Evolutionary conservation across 1,140 invertebrate species (phyloP).

Genomic region (Drosophila bocqueti): DNA sequence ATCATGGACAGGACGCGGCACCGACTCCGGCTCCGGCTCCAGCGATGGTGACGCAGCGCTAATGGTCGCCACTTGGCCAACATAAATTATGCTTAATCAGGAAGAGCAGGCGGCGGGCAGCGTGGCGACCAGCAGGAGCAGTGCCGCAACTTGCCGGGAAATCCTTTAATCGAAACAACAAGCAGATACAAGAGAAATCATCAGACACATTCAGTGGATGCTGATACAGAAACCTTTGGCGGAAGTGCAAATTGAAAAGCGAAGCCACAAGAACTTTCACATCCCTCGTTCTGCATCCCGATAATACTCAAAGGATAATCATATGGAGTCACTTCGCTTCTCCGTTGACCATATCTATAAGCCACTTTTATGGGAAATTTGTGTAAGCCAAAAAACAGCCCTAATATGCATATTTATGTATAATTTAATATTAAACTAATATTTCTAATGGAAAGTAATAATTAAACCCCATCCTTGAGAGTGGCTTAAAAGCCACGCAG

Average conservation of each 20-base stretch:
- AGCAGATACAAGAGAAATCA: slow-evolving; percentile 49
- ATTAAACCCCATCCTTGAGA: not conserved
- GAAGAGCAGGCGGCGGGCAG: slow-evolving; percentile 27
- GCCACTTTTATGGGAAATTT: not conserved
- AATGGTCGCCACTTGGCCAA: slow-evolving; percentile 78
- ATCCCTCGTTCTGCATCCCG: not conserved
- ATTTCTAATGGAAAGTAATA: not conserved
- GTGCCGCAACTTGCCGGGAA: slow-evolving; percentile 13
- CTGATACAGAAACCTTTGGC: not conserved
- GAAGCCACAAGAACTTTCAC: not conserved
- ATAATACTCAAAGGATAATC: not conserved
- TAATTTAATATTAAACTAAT: not conserved
- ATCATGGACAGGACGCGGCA: slow-evolving; percentile 58
- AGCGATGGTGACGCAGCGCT: slow-evolving; percentile 51
- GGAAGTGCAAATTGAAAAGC: slow-evolving; percentile 9
- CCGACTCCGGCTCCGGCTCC: slow-evolving; percentile 12
- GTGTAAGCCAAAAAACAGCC: too few species aligned
- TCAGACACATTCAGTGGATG: slow-evolving; percentile 1
- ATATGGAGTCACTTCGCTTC: not conserved
- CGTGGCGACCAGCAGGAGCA: slow-evolving; percentile 8
- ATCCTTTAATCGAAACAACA: slow-evolving; percentile 64
- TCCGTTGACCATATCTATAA: too few species aligned
- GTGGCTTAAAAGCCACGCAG: not conserved
- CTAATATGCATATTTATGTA: not conserved
- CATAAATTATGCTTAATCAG: slow-evolving; percentile 79